A percentile compares a stretch with the other conserved stretches of the same genome.
These are phyloP conservation scores for Austrolebias charrua DNA, from an alignment of 2,797 vertebrate genomes.

Conservation along the genomic window DNA sequence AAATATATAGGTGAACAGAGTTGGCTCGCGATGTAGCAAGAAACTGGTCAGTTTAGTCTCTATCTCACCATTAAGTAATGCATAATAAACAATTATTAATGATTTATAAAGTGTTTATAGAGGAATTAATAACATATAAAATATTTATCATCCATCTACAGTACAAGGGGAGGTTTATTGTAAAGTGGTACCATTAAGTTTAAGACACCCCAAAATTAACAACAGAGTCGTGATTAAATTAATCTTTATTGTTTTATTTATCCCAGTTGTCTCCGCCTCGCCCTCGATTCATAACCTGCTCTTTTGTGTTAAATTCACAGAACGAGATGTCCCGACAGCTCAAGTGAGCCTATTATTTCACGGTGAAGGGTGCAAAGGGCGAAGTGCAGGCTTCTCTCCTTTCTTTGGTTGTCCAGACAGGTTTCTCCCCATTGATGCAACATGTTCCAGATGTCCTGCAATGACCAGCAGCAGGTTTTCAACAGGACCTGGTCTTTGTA, in stretches of 20 bases:
- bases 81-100: too few relatives aligned
- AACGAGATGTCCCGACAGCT: slow-evolving; percentile 62
- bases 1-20: too few relatives aligned
- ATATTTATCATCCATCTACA: too few relatives aligned
- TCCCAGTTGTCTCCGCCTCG: slow-evolving; percentile 10
- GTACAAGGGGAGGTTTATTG: too few relatives aligned
- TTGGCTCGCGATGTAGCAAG: too few relatives aligned
- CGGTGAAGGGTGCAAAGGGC: slow-evolving; percentile 62
- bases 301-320: slow-evolving; percentile 65
- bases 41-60: too few relatives aligned
- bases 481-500: slow-evolving; percentile 34
- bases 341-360: slow-evolving; percentile 66
- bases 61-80: too few relatives aligned
- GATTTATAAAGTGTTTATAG: too few relatives aligned
- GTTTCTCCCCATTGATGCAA: slow-evolving; percentile 15
- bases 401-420: slow-evolving; percentile 56
- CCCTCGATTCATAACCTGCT: slow-evolving; percentile 45
- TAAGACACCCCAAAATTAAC: background rate
- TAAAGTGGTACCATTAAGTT: too few relatives aligned
- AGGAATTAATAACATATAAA: too few relatives aligned
- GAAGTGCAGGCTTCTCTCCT: slow-evolving; percentile 32
- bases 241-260: slow-evolving; percentile 66
- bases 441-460: slow-evolving; percentile 69
- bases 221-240: slow-evolving; percentile 52
- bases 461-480: slow-evolving; percentile 65